Conservation (phyloP, 2,797 vertebrate species). For the Euthynnus affinis region DNA sequence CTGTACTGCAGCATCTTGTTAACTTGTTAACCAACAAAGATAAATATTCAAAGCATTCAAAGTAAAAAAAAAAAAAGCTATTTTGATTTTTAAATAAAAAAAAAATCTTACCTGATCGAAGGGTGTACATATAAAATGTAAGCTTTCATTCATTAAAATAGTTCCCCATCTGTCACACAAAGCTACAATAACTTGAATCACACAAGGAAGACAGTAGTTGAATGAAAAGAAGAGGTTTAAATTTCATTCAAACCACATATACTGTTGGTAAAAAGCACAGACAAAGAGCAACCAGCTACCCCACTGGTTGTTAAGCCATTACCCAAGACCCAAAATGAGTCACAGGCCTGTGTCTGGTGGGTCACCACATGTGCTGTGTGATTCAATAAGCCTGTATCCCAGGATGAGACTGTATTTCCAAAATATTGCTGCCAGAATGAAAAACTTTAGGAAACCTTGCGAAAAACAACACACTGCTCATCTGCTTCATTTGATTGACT, state of each 20-base stretch:
- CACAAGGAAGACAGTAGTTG: background rate
- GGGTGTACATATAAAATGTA: too few species aligned
- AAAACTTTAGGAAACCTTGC: slow-evolving; percentile 25
- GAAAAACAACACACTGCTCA: slow-evolving; percentile 49
- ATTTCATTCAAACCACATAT: background rate
- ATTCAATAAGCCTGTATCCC: slow-evolving; percentile 54
- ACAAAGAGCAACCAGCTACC: slow-evolving; percentile 26
- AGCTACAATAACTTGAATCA: background rate
- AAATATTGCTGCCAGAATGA: slow-evolving; percentile 50
- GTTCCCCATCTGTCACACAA: background rate
- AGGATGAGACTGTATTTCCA: slow-evolving; percentile 44
- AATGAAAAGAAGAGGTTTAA: background rate
- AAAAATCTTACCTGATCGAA: too few species aligned
- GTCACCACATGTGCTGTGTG: slow-evolving; percentile 57
- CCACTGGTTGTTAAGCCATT: slow-evolving; percentile 18
- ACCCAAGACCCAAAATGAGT: slow-evolving; percentile 48
- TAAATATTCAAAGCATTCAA: too few species aligned
- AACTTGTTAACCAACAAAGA: background rate
- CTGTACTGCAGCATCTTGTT: too few species aligned
- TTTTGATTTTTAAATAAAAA: too few species aligned
- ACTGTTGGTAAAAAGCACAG: slow-evolving; percentile 17
- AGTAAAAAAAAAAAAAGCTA: too few species aligned
- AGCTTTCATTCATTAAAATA: too few species aligned
- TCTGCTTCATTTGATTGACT: slow-evolving; percentile 48
- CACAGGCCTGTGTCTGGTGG: slow-evolving; percentile 51